phyloP scores from a whole-genome alignment of 2,113 vertebrate species.

The Phoenicopterus ruber region DNA sequence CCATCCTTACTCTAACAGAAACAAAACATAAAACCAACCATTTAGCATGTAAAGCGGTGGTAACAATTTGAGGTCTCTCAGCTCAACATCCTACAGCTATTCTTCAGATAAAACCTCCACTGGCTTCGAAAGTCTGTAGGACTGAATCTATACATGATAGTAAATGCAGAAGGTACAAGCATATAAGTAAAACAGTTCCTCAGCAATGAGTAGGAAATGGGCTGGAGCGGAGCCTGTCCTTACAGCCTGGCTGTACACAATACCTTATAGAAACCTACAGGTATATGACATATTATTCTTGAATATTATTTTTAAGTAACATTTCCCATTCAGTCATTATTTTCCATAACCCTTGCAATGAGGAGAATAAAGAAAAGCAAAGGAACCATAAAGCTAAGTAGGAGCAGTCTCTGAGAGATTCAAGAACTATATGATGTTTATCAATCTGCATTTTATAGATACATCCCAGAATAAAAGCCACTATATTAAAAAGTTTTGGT shows the following conservation, averaged over 20 bases:
- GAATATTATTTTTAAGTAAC: not conserved
- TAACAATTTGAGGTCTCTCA: not conserved
- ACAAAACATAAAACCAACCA: not conserved
- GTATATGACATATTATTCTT: not conserved
- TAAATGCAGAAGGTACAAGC: not conserved
- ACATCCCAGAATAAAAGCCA: not conserved
- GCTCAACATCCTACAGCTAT: not conserved
- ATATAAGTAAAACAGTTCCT: not conserved
- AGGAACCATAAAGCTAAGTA: not conserved
- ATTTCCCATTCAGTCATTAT: not conserved
- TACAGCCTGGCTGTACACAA: not conserved
- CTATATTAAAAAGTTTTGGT: not conserved
- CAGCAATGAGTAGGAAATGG: not conserved
- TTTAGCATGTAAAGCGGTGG: not conserved
- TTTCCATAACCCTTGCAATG: not conserved
- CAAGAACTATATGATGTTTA: not conserved
- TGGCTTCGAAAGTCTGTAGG: not conserved
- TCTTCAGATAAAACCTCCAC: not conserved
- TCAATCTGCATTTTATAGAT: not conserved
- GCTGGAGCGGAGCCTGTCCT: not conserved
- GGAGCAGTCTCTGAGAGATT: not conserved
- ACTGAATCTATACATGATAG: not conserved
- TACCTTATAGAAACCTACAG: not conserved
- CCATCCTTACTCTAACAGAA: slow-evolving; percentile 90
- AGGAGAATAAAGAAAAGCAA: not conserved